Evolutionary conservation across 2,888 invertebrate genomes (phyloP), one percentile per base, ranked within the genome.

Genomic region (Adineta ricciae): DNA sequence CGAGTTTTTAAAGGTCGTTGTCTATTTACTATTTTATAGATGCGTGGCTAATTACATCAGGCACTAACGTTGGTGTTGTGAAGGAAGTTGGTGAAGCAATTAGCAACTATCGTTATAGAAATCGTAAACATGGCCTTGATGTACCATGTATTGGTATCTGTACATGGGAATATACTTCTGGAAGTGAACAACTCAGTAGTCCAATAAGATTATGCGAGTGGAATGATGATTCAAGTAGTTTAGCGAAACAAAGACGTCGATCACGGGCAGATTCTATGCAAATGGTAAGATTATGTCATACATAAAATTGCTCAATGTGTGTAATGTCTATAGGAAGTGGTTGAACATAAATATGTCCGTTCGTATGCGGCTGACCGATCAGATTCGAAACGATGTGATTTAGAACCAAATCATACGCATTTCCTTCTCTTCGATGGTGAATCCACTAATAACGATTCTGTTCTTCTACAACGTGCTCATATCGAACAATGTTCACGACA

Each of bases 141-240:
- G 24, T 78, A n/a, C 41, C 78, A 9, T 78, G 78, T 36, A 78
- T 78, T 41, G 78, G 78, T 11, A 78, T 78, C 0, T 24, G 78
- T 41, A 19, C 24, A 24, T 78, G 78, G 78, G 41, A 41, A 2
- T 78, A 78, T 78, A 78, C 78, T 11, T 38, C 78, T 78, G 78
- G 78, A 4, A 32, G 19, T 19, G 19, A 64, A 64, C 64, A 32
- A 19, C 64, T 64, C 32, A 4, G 3, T 0, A 2, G 19, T 64
- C 1, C 32, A 32, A 2, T 4, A 0, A 19, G 27, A 19, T 0
- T 2, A 14, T 1, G 0, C 19, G 7, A 0, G 1, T 19, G 1
- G 0, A 14, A 3, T 21, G 21, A 52, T 21, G 52, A 19, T 36
- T 32, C 4, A 5, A 2, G 19, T 32, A 16, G 32, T 2, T 2